These are phyloP conservation scores for Otus sunia DNA, from an alignment of 2,113 vertebrate species.

Conservation along the genomic window DNA sequence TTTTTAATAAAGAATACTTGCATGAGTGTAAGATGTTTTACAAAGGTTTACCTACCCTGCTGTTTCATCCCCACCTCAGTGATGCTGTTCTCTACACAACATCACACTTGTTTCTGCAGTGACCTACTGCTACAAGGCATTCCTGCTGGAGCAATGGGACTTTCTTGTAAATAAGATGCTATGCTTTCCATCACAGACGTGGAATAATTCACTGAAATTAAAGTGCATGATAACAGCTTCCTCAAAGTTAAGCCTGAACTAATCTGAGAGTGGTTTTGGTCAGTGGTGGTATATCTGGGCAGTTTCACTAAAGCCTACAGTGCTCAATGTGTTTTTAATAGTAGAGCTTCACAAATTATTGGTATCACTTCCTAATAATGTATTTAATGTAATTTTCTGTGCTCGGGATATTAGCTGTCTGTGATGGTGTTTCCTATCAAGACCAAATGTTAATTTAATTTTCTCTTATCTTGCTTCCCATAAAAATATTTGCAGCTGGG, in stretches of 20 bases:
- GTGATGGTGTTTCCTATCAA: background rate
- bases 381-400: background rate
- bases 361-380: background rate
- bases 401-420: background rate
- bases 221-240: background rate
- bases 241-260: background rate
- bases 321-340: background rate
- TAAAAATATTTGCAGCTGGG: background rate
- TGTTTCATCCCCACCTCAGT: background rate
- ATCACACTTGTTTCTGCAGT: background rate
- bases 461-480: background rate
- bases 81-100: background rate
- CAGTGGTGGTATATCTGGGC: background rate
- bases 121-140: background rate
- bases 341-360: background rate
- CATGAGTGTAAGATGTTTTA: background rate
- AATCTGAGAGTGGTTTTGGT: background rate
- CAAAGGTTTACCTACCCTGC: background rate
- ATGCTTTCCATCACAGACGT: background rate
- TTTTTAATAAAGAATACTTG: background rate
- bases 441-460: background rate
- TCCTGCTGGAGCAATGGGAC: background rate
- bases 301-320: background rate
- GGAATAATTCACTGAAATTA: slow-evolving; percentile 32
- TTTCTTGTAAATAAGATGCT: slow-evolving; percentile 17